Percentiles rank a stretch among this genome's conserved stretches.
Conservation (phyloP, 2,888 invertebrate species). For the Scaptodrosophila latifasciaeformis region DNA sequence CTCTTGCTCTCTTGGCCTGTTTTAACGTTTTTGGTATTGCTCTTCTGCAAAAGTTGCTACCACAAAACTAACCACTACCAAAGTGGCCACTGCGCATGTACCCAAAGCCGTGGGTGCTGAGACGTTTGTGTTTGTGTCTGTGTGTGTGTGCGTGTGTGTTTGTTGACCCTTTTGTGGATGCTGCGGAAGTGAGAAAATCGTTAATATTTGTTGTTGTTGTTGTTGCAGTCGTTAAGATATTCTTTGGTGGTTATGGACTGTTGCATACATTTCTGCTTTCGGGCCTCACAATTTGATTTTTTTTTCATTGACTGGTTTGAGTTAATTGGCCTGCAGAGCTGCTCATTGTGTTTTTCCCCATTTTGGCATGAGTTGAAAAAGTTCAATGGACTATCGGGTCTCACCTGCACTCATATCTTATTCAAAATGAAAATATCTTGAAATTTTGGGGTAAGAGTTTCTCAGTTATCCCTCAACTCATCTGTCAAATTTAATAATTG, state of each 20-base stretch:
- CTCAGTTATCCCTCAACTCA: too few relatives aligned
- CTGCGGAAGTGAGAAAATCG: slow-evolving; percentile 61
- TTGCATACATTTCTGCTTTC: slow-evolving; percentile 27
- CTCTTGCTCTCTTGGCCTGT: slow-evolving; percentile 21
- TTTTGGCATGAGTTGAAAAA: too few relatives aligned
- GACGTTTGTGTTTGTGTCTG: slow-evolving; percentile 12
- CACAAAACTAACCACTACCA: slow-evolving; percentile 46
- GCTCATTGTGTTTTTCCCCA: too few relatives aligned
- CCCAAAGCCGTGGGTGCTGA: slow-evolving; percentile 20
- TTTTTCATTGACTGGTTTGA: not conserved
- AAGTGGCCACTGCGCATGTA: slow-evolving; percentile 63
- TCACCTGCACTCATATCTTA: too few relatives aligned
- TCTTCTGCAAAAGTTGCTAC: slow-evolving; percentile 22
- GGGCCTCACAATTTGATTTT: not conserved
- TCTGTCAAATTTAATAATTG: too few relatives aligned
- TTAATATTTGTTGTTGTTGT: slow-evolving; percentile 33
- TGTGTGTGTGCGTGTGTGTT: slow-evolving; percentile 20
- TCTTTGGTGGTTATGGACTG: not conserved
- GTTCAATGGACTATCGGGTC: too few relatives aligned
- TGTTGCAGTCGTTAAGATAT: too few relatives aligned
- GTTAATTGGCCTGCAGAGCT: not conserved
- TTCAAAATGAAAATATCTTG: too few relatives aligned
- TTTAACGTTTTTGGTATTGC: slow-evolving; percentile 13
- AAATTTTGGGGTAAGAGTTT: too few relatives aligned
- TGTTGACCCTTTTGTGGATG: slow-evolving; percentile 46